These are phyloP conservation scores for Erannis defoliaria DNA, from an alignment of 2,888 invertebrate genomes.

Conservation along the genomic window DNA sequence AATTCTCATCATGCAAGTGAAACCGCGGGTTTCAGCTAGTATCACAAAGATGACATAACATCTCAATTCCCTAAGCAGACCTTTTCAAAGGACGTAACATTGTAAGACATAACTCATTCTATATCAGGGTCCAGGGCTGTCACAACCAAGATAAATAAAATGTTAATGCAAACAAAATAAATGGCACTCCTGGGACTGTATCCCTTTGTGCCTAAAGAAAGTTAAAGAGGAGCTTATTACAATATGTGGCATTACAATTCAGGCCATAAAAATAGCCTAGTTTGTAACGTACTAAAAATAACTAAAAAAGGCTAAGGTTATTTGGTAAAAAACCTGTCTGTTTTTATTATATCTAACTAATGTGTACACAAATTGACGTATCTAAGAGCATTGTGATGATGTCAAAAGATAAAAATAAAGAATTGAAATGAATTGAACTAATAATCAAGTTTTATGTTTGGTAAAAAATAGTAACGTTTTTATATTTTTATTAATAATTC, in stretches of 20 bases:
- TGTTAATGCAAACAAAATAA: constrained; percentile 33
- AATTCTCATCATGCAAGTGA: too few relatives aligned
- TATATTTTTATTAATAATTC: too few relatives aligned
- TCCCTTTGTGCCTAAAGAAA: constrained; percentile 31
- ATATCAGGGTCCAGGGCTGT: constrained; percentile 30
- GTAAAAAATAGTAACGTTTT: too few relatives aligned
- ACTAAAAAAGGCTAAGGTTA: too few relatives aligned
- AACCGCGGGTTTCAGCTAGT: not conserved
- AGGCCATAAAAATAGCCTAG: not conserved
- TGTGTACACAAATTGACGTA: too few relatives aligned
- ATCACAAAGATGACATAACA: constrained; percentile 7
- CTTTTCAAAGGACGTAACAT: constrained; percentile 26
- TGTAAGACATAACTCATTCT: constrained; percentile 24
- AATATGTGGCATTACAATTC: constrained; percentile 25
- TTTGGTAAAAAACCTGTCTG: too few relatives aligned
- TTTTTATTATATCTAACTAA: too few relatives aligned
- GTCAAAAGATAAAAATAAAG: too few relatives aligned
- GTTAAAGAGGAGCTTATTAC: constrained; percentile 31
- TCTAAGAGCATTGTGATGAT: too few relatives aligned
- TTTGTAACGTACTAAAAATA: not conserved
- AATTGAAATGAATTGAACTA: too few relatives aligned
- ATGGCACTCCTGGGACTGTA: constrained; percentile 27
- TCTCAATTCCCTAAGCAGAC: constrained; percentile 18
- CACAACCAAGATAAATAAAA: constrained; percentile 32
- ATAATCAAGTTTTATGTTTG: too few relatives aligned